Conservation (phyloP, 1,140 invertebrate species). For the Nixonia krombeini region DNA sequence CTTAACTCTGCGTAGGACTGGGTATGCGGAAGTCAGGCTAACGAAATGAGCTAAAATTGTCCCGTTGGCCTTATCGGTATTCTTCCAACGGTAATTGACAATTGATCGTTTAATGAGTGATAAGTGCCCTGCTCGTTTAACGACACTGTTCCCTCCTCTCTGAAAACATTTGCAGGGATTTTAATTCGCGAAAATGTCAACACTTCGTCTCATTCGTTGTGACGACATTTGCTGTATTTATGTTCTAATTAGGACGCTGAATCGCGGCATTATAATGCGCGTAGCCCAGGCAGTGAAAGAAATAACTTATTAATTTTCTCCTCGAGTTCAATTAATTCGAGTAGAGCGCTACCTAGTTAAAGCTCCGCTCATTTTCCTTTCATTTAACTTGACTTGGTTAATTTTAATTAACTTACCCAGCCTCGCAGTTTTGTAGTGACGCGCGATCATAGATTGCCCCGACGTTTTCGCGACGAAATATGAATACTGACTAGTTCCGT, state of each 20-base stretch:
- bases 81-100: too few relatives aligned
- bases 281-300: conserved; percentile 1
- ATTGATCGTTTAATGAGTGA: too few relatives aligned
- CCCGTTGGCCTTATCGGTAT: too few relatives aligned
- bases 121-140: too few relatives aligned
- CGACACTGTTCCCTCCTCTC: too few relatives aligned
- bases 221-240: background rate
- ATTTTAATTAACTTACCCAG: conserved; percentile 15
- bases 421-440: conserved; percentile 15
- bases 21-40: too few relatives aligned
- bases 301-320: conserved; percentile 7
- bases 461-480: conserved; percentile 14
- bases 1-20: background rate
- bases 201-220: too few relatives aligned
- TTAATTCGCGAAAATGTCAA: background rate
- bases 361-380: conserved; percentile 6
- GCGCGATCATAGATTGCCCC: conserved; percentile 7
- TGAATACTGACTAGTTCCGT: conserved; percentile 44
- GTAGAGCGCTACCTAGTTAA: background rate
- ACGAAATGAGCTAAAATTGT: too few relatives aligned
- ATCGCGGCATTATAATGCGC: background rate
- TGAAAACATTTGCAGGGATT: background rate
- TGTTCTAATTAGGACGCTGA: conserved; percentile 4
- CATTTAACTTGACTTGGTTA: conserved; percentile 11
- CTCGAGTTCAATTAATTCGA: conserved; percentile 3